Evolutionary conservation across 2,888 invertebrate genomes (phyloP), one percentile per base, ranked within the genome.

Genomic region (Troides aeacus): DNA sequence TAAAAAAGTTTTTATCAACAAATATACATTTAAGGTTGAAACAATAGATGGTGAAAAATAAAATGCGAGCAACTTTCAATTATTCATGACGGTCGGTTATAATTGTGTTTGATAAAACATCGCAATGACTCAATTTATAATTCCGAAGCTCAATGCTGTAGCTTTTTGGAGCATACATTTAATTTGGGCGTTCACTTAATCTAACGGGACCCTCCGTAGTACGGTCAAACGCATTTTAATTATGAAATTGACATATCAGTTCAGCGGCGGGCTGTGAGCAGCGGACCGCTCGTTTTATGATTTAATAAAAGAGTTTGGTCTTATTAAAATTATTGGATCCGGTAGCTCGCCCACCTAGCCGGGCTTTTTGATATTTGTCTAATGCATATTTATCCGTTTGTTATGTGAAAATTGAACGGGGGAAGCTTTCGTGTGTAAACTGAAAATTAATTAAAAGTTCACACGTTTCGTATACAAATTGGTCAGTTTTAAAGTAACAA

Each of bases 141-240:
- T 84, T 84, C 81, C 74, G 78, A 84, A 81, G 79, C 75, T 78
- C 81, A 76, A 76, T 81, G 81, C 81, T 39, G 39, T 82, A 81
- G 81, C 78, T 84, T 80, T 77, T 77, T 78, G 72, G 74, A 39
- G 77, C 77, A 82, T 81, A 84, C 83, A 87, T 90, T 86, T 81
- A 89, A 87, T 90, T 88, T 85, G 81, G 79, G 78, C 75, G 76
- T 76, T 81, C 83, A 81, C 84, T 82, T 90, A 92, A 91, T 90
- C 89, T 86, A 84, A 73, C 71, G 78, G 79, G 5, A 82, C 85
- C 85, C 86, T 83, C 78, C 75, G 76, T 74, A 76, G 77, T 74
- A 90, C 90, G 92, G 92, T 92, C 91, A 92, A 90, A 89, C 87
- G 91, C 86, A 89, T 90, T 92, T 90, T 90, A 92, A 92, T 92